Percentiles rank a stretch among this genome's conserved stretches.
Conservation (phyloP, 2,113 vertebrate species). For the Thinocorus orbignyianus region DNA sequence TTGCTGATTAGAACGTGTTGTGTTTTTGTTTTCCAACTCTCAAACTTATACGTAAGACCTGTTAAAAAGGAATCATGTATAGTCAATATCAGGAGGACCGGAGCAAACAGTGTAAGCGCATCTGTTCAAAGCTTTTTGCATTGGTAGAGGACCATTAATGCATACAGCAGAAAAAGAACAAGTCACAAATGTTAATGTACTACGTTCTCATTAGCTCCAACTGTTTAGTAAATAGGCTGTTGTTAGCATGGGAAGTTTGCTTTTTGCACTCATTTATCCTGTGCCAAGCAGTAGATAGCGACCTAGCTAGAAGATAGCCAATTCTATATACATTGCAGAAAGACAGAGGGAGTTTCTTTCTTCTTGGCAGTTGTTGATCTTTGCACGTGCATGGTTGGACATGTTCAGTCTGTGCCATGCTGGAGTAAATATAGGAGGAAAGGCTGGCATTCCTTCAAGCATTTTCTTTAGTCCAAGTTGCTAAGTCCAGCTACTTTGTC, state of each 20-base stretch:
- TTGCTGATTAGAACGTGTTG: not conserved
- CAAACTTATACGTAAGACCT: not conserved
- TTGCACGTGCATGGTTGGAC: not conserved
- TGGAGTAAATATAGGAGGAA: not conserved
- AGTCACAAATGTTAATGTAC: not conserved
- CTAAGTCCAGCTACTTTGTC: not conserved
- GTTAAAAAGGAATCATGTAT: not conserved
- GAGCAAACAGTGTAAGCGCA: not conserved
- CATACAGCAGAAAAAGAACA: not conserved
- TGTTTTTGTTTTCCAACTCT: not conserved
- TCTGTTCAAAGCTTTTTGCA: not conserved
- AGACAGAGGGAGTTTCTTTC: not conserved
- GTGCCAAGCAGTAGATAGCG: not conserved
- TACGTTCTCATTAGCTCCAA: not conserved
- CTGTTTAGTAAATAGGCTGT: not conserved
- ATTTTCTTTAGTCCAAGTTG: not conserved
- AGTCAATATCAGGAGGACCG: not conserved
- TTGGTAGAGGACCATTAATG: not conserved
- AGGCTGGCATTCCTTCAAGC: not conserved
- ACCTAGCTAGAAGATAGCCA: not conserved
- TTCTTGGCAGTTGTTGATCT: not conserved
- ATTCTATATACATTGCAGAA: not conserved
- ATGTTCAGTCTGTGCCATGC: not conserved
- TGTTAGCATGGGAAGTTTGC: not conserved
- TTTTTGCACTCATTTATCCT: not conserved